Percentiles rank a stretch among this genome's conserved stretches.
These are phyloP conservation scores for Heliconius hermathena DNA, from an alignment of 1,140 invertebrate species.

Conservation along the genomic window DNA sequence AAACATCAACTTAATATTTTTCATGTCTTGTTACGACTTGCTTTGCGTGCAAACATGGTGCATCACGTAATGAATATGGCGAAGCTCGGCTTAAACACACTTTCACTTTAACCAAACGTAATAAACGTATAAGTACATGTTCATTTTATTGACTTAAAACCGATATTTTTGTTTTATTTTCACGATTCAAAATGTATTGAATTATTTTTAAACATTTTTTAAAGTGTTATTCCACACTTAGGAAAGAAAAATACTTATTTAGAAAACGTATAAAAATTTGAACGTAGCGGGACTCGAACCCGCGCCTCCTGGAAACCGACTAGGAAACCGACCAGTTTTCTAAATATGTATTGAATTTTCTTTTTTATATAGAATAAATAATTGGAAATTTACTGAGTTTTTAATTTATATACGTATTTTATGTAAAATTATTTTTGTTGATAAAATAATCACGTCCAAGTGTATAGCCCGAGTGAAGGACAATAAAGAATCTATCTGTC, in stretches of 20 bases:
- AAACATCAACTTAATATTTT: neutral
- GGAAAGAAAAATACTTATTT: too few species aligned
- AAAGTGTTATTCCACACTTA: too few species aligned
- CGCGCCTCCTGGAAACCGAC: too few species aligned
- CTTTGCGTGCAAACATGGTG: neutral
- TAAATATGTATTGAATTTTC: too few species aligned
- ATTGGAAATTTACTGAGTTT: too few species aligned
- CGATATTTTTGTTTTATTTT: neutral
- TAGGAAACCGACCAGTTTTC: too few species aligned
- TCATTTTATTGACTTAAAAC: neutral
- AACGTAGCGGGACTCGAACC: too few species aligned
- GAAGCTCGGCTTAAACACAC: conserved; percentile 2
- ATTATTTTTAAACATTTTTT: too few species aligned
- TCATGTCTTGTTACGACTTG: neutral
- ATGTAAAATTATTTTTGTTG: neutral
- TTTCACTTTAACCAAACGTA: neutral
- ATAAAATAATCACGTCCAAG: neutral
- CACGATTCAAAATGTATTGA: neutral
- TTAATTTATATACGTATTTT: neutral
- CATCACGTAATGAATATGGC: neutral
- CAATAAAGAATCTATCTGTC: neutral
- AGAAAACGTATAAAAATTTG: too few species aligned
- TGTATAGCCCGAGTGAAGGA: neutral
- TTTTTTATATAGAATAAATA: neutral
- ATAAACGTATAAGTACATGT: neutral